Conservation (phyloP, 2,113 vertebrate species). For the Puffinus mauretanicus region DNA sequence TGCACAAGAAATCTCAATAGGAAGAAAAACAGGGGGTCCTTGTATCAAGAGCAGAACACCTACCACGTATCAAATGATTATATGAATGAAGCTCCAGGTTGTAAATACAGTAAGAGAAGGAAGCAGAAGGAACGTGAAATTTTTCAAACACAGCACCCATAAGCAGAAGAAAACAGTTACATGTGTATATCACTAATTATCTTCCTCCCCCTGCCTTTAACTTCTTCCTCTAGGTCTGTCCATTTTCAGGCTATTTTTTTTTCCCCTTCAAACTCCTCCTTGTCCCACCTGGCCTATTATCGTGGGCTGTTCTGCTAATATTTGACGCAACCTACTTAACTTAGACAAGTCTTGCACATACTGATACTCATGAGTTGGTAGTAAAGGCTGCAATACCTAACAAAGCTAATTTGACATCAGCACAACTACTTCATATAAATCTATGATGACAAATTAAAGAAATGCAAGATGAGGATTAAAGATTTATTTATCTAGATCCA, state of each 20-base stretch:
- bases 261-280: background rate
- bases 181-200: background rate
- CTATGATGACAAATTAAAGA: background rate
- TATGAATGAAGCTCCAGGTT: background rate
- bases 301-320: background rate
- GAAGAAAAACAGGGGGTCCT: background rate
- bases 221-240: background rate
- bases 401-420: background rate
- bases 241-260: background rate
- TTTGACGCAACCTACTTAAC: background rate
- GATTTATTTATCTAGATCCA: background rate
- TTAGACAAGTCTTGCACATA: background rate
- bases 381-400: background rate
- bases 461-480: background rate
- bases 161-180: background rate
- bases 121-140: background rate
- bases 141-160: background rate
- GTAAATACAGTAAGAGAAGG: background rate
- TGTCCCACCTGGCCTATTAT: accelerated
- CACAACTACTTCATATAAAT: background rate
- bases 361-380: background rate
- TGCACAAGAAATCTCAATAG: background rate
- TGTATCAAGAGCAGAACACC: background rate
- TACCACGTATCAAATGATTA: background rate
- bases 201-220: background rate